A percentile compares a stretch with the other conserved stretches of the same genome.
Conservation (phyloP, 1,140 invertebrate species). For the Matsumurasca onukii region DNA sequence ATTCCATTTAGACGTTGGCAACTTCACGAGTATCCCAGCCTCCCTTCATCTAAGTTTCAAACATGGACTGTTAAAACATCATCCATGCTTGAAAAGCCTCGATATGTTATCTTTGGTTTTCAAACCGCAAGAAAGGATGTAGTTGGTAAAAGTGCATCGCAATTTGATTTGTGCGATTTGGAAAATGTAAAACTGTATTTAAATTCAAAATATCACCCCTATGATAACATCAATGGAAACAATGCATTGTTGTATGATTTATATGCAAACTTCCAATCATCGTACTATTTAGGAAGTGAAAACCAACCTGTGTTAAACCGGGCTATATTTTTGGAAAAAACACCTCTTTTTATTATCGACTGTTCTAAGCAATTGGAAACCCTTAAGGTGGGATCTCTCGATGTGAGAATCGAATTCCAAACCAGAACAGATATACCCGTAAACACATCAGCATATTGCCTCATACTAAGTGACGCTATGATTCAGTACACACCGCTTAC, state of each 20-base stretch:
- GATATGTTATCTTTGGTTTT: constrained; percentile 38
- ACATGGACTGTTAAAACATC: constrained; percentile 43
- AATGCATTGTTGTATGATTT: not conserved
- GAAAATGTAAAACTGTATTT: constrained; percentile 35
- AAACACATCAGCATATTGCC: constrained; percentile 43
- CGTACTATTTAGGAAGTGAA: constrained; percentile 27
- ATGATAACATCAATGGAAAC: constrained; percentile 31
- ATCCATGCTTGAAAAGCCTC: constrained; percentile 28
- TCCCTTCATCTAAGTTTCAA: constrained; percentile 42
- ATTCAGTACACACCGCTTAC: not conserved
- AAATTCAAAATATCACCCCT: constrained; percentile 34
- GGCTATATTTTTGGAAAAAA: too few species aligned
- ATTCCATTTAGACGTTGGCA: constrained; percentile 47
- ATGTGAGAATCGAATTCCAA: constrained; percentile 20
- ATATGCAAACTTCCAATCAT: constrained; percentile 5
- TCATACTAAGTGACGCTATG: constrained; percentile 15
- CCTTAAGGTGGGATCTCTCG: constrained; percentile 13
- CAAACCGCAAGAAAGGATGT: constrained; percentile 37
- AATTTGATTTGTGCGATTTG: too few species aligned
- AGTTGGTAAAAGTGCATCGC: constrained; percentile 9
- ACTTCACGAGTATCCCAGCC: constrained; percentile 46
- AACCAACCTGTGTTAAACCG: too few species aligned
- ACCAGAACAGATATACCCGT: constrained; percentile 40
- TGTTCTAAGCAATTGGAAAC: constrained; percentile 19
- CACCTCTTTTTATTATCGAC: constrained; percentile 18